phyloP scores from a whole-genome alignment of 2,113 vertebrate species.

The Oreochromis niloticus region DNA sequence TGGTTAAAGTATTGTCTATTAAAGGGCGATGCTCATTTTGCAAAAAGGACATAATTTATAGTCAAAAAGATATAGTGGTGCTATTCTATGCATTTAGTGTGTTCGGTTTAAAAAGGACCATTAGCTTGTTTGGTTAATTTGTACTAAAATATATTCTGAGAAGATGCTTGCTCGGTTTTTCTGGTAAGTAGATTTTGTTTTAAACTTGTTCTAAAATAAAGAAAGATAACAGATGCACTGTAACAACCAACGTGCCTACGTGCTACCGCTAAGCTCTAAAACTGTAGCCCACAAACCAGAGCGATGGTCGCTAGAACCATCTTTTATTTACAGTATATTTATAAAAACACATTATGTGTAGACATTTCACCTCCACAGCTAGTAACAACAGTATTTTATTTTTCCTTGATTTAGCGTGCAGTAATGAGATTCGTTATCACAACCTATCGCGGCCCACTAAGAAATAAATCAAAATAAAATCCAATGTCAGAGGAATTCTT shows the following conservation, averaged over 20 bases:
- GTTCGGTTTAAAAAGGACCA: background rate
- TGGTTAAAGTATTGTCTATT: background rate
- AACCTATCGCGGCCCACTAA: background rate
- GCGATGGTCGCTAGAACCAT: background rate
- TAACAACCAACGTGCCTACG: rapidly evolving
- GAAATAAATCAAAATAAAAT: background rate
- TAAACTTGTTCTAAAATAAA: background rate
- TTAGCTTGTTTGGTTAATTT: background rate
- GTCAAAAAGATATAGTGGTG: background rate
- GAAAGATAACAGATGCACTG: background rate
- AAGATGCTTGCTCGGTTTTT: background rate
- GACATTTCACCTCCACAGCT: background rate
- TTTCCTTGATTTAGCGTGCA: background rate
- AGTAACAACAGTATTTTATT: background rate
- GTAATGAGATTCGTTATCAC: background rate
- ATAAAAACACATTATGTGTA: background rate
- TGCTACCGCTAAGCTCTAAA: background rate
- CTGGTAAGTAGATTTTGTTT: background rate
- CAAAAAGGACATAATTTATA: too few relatives aligned
- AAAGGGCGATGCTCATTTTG: background rate
- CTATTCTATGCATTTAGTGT: background rate
- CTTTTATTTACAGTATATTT: background rate
- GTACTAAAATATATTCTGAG: background rate
- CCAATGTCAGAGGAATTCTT: background rate
- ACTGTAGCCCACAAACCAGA: background rate